Evolutionary conservation across 2,888 invertebrate genomes (phyloP).

Genomic region (Lithophane ornitopus): DNA sequence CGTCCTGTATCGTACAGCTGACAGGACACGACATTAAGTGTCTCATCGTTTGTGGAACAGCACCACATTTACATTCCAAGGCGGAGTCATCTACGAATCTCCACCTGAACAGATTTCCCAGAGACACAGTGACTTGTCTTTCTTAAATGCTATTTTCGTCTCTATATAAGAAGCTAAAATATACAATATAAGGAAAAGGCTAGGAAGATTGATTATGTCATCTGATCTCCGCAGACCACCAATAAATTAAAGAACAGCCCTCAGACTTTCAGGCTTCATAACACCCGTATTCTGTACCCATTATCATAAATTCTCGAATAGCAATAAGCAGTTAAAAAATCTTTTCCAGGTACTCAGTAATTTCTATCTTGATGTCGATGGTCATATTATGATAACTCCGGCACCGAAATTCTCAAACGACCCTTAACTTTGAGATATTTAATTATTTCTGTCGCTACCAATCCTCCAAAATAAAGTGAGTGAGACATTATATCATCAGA

Average conservation of each 20-base stretch:
- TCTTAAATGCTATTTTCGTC: neutral
- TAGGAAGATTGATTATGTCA: neutral
- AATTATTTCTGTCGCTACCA: neutral
- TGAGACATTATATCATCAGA: neutral
- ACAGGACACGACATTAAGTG: no score
- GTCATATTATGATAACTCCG: neutral
- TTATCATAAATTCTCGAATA: neutral
- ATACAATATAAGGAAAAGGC: neutral
- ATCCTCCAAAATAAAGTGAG: neutral
- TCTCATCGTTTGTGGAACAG: no score
- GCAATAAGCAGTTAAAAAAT: neutral
- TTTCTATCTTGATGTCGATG: neutral
- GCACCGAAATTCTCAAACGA: neutral
- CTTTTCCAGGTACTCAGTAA: neutral
- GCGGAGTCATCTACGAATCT: no score
- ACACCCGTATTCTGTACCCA: neutral
- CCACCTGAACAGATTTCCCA: no score
- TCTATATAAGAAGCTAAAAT: neutral
- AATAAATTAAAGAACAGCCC: neutral
- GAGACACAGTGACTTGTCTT: neutral
- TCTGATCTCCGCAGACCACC: neutral
- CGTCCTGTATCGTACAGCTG: no score
- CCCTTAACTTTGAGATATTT: neutral
- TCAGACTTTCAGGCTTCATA: neutral
- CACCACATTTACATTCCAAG: no score